A percentile compares a stretch with the other conserved stretches of the same genome.
phyloP scores from a whole-genome alignment of 2,797 vertebrate species.

The Syngnathus rostellatus region DNA sequence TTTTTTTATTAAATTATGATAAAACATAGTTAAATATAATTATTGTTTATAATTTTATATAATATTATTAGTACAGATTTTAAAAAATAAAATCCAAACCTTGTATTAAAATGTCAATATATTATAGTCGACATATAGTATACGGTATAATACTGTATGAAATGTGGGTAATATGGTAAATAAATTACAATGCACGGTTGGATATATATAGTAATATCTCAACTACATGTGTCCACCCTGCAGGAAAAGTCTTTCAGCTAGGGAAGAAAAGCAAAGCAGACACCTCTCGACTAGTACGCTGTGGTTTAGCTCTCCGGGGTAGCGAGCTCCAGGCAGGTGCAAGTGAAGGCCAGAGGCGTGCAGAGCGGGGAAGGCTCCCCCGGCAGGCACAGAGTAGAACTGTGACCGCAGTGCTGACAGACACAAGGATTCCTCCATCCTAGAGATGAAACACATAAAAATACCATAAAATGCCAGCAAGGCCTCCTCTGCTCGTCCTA shows the following conservation, averaged over 20 bases:
- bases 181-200: conserved; percentile 32
- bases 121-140: too few relatives aligned
- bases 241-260: conserved; percentile 44
- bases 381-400: conserved; percentile 84
- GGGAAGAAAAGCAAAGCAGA: not conserved
- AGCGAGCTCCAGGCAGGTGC: conserved; percentile 84
- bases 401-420: conserved; percentile 86
- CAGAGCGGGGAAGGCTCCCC: conserved; percentile 79
- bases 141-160: too few relatives aligned
- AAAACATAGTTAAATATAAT: too few relatives aligned
- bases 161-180: too few relatives aligned
- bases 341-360: conserved; percentile 89
- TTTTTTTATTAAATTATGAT: too few relatives aligned
- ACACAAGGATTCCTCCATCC: conserved; percentile 93
- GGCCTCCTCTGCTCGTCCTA: too few relatives aligned
- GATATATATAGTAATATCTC: conserved; percentile 60
- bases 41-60: too few relatives aligned
- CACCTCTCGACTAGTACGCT: conserved; percentile 67
- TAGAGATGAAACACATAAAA: conserved; percentile 34
- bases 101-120: conserved; percentile 33
- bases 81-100: too few relatives aligned
- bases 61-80: too few relatives aligned
- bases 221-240: conserved; percentile 58
- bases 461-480: not conserved
- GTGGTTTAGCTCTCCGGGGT: conserved; percentile 82